These are phyloP conservation scores for Panagrolaimus sp. DNA, from an alignment of 1,140 invertebrate genomes.

Conservation along the genomic window DNA sequence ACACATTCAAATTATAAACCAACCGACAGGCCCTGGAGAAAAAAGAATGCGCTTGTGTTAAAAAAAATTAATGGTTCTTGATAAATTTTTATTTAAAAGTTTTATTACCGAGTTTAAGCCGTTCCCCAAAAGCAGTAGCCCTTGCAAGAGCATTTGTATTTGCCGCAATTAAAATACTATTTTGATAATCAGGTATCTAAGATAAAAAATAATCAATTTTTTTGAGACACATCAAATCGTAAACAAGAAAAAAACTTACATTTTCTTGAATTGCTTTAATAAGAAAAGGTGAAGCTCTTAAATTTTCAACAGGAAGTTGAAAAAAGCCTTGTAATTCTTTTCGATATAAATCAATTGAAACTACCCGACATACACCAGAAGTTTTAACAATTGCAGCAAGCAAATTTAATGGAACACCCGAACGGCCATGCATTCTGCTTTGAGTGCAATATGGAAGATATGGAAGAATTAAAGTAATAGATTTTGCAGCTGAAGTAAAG, in stretches of 20 bases:
- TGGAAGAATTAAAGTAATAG: not conserved
- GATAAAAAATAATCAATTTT: not conserved
- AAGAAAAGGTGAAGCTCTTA: not conserved
- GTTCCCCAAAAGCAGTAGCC: not conserved
- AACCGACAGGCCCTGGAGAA: too few relatives aligned
- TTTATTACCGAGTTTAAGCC: conserved; percentile 3
- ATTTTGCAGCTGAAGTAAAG: not conserved
- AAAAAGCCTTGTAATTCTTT: conserved; percentile 13
- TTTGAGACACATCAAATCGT: not conserved
- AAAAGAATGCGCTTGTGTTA: too few relatives aligned
- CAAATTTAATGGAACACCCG: conserved; percentile 1
- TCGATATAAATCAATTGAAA: conserved; percentile 14
- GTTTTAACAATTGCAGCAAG: not conserved
- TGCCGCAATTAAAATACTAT: conserved; percentile 9
- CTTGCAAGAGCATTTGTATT: conserved; percentile 10
- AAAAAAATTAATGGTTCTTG: too few relatives aligned
- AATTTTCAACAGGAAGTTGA: conserved; percentile 6
- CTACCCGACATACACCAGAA: not conserved
- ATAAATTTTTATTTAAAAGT: not conserved
- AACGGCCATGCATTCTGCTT: conserved; percentile 4
- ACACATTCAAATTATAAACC: too few relatives aligned
- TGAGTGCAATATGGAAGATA: conserved; percentile 1
- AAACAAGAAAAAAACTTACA: not conserved
- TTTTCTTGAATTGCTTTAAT: not conserved
- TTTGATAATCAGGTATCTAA: not conserved